Evolutionary conservation across 2,888 invertebrate genomes (phyloP).

Genomic region (Plebejus melissa): DNA sequence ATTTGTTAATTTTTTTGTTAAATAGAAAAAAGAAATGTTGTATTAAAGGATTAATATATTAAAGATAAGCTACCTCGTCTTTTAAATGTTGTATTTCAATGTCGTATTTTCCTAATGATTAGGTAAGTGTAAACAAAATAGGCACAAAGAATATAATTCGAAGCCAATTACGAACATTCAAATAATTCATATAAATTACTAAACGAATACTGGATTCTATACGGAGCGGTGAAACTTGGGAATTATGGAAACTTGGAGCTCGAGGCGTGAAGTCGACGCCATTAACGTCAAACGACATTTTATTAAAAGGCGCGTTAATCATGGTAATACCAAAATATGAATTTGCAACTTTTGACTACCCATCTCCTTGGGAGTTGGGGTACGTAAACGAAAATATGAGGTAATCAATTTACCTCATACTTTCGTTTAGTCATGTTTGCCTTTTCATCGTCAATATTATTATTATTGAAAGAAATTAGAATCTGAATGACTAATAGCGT

Average conservation of each 20-base stretch:
- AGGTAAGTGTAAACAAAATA: background rate
- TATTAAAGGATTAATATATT: background rate
- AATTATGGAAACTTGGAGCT: background rate
- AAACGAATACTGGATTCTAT: background rate
- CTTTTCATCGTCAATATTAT: too few relatives aligned
- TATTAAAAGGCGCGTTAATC: conserved; percentile 31
- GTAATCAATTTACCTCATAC: too few relatives aligned
- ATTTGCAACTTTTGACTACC: conserved; percentile 30
- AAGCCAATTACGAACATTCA: conserved; percentile 9
- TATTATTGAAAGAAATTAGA: too few relatives aligned
- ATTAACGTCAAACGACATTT: conserved; percentile 22
- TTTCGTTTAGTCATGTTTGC: too few relatives aligned
- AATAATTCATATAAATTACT: background rate
- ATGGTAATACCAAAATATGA: conserved; percentile 30
- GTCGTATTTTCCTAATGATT: background rate
- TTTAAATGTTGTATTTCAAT: background rate
- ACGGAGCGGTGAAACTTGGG: background rate
- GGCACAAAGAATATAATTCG: background rate
- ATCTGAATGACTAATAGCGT: too few relatives aligned
- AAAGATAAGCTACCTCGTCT: background rate
- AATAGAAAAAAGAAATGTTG: background rate
- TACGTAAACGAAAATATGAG: too few relatives aligned
- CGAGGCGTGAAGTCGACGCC: conserved; percentile 21
- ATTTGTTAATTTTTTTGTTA: background rate
- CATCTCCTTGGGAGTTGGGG: background rate